Conservation (phyloP, 2,113 vertebrate species). For the Ceyx melanurus region DNA sequence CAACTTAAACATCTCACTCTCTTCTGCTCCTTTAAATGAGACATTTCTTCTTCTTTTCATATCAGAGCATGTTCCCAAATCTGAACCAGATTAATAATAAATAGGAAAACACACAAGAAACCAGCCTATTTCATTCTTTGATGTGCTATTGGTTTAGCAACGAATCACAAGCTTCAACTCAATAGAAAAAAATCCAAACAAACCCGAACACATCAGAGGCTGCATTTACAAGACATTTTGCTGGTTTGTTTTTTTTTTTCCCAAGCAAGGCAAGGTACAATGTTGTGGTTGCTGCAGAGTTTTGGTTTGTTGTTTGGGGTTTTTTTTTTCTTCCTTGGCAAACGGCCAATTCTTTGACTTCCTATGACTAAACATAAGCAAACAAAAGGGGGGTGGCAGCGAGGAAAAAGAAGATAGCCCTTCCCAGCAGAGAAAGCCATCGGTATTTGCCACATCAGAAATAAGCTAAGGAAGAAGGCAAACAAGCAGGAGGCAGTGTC, state of each 20-base stretch:
- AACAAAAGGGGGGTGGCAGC: rapidly evolving
- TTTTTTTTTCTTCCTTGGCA: not conserved
- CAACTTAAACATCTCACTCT: not conserved
- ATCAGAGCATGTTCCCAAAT: not conserved
- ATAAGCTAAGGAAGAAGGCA: not conserved
- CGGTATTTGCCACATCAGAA: not conserved
- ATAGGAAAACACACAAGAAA: not conserved
- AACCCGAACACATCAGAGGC: not conserved
- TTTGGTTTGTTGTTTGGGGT: not conserved
- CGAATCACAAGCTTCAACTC: not conserved
- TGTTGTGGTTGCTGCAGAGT: not conserved
- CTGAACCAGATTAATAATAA: conserved; percentile 5
- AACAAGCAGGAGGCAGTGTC: not conserved
- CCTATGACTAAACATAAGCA: conserved; percentile 32
- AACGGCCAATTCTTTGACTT: conserved; percentile 7
- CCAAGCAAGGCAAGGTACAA: conserved; percentile 19
- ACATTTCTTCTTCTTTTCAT: not conserved
- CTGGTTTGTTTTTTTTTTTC: not conserved
- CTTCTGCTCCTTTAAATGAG: not conserved
- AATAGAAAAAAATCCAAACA: not conserved
- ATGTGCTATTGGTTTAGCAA: not conserved
- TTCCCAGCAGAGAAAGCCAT: not conserved
- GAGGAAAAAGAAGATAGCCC: not conserved
- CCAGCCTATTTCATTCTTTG: not conserved
- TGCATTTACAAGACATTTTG: not conserved